Percentiles rank a stretch among this genome's conserved stretches.
Conservation (phyloP, 2,888 invertebrate species). For the Nemotelus nigrinus region DNA sequence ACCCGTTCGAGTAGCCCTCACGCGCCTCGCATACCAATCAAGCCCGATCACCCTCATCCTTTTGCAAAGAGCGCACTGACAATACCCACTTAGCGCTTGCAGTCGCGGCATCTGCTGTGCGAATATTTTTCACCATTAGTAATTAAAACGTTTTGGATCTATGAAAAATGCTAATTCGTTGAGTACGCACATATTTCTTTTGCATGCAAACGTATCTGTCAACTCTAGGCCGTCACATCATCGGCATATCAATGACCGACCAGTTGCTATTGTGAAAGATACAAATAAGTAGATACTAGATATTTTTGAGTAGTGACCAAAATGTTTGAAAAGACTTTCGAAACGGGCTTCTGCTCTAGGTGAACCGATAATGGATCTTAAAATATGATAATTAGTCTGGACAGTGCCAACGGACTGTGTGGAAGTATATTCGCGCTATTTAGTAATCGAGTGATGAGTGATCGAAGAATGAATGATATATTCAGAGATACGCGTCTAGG, state of each 20-base stretch:
- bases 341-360: constrained; percentile 15
- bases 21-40: constrained; percentile 25
- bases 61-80: background rate
- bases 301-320: background rate
- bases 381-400: constrained; percentile 11
- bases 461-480: background rate
- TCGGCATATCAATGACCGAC: background rate
- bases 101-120: constrained; percentile 16
- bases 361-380: constrained; percentile 27
- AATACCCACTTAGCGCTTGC: background rate
- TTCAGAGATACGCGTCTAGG: background rate
- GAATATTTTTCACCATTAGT: constrained; percentile 4
- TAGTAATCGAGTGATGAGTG: constrained; percentile 11
- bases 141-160: constrained; percentile 1
- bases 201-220: too few relatives aligned
- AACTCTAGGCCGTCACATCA: too few relatives aligned
- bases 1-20: background rate
- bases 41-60: constrained; percentile 30
- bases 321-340: constrained; percentile 16
- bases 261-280: constrained; percentile 29
- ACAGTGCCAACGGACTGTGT: constrained; percentile 3
- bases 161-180: constrained; percentile 28
- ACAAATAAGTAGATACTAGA: background rate
- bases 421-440: constrained; percentile 17
- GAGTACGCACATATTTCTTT: background rate